Conservation (phyloP, 2,113 vertebrate genomes). For the Solea solea region DNA sequence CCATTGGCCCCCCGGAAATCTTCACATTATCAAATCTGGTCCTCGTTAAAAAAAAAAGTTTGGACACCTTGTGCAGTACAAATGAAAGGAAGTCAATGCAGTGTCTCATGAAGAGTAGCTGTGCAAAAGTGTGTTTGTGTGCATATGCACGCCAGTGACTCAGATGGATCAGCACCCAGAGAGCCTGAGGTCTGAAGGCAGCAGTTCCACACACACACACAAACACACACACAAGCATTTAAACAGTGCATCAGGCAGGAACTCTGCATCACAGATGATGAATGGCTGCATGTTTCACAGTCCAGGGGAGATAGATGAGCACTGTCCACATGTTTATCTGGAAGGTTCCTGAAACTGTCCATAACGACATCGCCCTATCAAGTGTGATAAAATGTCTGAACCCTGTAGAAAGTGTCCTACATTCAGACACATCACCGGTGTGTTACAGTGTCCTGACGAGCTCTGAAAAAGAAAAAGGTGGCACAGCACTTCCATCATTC, state of each 20-base stretch:
- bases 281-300: constrained; percentile 32
- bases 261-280: constrained; percentile 38
- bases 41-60: no score
- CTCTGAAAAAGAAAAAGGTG: constrained; percentile 2
- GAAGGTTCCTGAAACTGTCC: constrained; percentile 45
- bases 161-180: constrained; percentile 8
- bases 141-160: neutral
- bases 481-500: constrained; percentile 36
- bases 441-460: constrained; percentile 8
- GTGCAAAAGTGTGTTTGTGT: neutral
- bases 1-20: no score
- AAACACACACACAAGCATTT: neutral
- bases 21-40: no score
- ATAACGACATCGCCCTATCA: constrained; percentile 9
- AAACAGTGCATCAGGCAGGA: neutral
- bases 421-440: constrained; percentile 22
- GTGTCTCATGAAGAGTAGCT: no score
- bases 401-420: constrained; percentile 5
- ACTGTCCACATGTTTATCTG: constrained; percentile 54
- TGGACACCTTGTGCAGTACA: no score
- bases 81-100: no score
- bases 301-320: constrained; percentile 48
- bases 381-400: constrained; percentile 17
- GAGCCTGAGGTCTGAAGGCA: neutral
- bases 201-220: constrained; percentile 22